Percentiles rank a stretch among this genome's conserved stretches.
phyloP scores from a whole-genome alignment of 2,113 vertebrate species.

The Toxotes jaculatrix region DNA sequence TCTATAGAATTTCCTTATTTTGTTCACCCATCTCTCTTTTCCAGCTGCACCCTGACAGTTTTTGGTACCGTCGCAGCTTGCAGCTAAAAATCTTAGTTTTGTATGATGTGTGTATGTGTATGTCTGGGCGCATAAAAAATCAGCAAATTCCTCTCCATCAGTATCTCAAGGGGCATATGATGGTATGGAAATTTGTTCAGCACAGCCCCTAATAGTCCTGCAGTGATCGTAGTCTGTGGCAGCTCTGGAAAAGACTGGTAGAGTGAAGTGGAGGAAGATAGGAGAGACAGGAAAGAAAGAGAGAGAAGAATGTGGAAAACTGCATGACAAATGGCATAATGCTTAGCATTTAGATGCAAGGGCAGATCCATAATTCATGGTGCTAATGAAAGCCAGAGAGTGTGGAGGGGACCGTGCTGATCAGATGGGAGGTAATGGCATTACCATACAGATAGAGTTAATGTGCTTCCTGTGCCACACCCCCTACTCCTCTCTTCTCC shows the following conservation, averaged over 20 bases:
- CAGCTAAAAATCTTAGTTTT: slow-evolving; percentile 40
- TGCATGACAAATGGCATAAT: slow-evolving; percentile 74
- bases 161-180: slow-evolving; percentile 71
- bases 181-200: slow-evolving; percentile 74
- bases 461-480: slow-evolving; percentile 59
- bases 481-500: not conserved
- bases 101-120: not conserved
- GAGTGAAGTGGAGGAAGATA: slow-evolving; percentile 54
- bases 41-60: slow-evolving; percentile 24
- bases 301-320: slow-evolving; percentile 66
- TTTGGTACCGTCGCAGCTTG: slow-evolving; percentile 18
- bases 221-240: slow-evolving; percentile 63
- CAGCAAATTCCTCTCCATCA: slow-evolving; percentile 63
- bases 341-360: slow-evolving; percentile 79
- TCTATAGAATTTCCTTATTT: slow-evolving; percentile 29
- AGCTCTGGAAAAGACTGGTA: slow-evolving; percentile 38
- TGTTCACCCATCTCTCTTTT: slow-evolving; percentile 27
- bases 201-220: slow-evolving; percentile 64
- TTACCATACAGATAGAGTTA: slow-evolving; percentile 79
- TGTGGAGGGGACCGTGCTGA: slow-evolving; percentile 66
- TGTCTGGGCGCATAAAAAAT: slow-evolving; percentile 23
- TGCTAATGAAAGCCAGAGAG: slow-evolving; percentile 79
- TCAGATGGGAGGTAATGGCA: slow-evolving; percentile 76
- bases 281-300: slow-evolving; percentile 47
- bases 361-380: slow-evolving; percentile 82